Evolutionary conservation across 2,113 vertebrate species (phyloP).

Genomic region (Nerophis lumbriciformis): DNA sequence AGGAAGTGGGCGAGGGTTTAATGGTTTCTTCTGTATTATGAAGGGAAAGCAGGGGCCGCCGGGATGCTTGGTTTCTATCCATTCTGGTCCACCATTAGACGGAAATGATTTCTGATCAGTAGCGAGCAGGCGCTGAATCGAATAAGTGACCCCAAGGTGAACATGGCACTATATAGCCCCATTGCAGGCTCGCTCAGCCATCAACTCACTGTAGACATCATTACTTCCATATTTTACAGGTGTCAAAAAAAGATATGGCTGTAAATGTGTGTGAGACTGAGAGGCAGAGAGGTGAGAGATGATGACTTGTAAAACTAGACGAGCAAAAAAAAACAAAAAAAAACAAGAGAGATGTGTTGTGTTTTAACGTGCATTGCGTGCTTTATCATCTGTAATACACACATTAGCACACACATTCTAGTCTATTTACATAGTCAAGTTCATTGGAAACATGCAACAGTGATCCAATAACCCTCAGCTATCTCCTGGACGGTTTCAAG

Average conservation of each 20-base stretch:
- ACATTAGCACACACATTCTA: not conserved
- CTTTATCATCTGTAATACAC: not conserved
- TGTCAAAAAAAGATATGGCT: constrained; percentile 46
- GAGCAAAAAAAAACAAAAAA: not conserved
- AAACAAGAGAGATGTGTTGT: not conserved
- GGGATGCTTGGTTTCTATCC: constrained; percentile 19
- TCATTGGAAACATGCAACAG: too few species aligned
- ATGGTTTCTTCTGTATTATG: constrained; percentile 43
- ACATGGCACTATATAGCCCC: constrained; percentile 38
- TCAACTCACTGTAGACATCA: constrained; percentile 57
- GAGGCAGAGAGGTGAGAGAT: constrained; percentile 2
- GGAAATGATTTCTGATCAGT: constrained; percentile 62
- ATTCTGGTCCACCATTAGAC: constrained; percentile 41
- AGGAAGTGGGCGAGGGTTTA: constrained; percentile 23
- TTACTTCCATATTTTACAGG: constrained; percentile 64
- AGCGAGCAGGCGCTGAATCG: constrained; percentile 48
- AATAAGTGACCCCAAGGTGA: constrained; percentile 65
- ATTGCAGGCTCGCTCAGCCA: constrained; percentile 50
- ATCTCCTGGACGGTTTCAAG: too few species aligned
- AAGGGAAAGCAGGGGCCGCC: constrained; percentile 13
- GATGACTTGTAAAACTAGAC: constrained; percentile 15
- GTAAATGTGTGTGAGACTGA: constrained; percentile 10
- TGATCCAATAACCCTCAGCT: too few species aligned
- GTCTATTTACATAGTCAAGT: not conserved
- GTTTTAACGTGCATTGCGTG: not conserved